phyloP scores from a whole-genome alignment of 2,888 invertebrate genomes.

The Thalpophila matura region DNA sequence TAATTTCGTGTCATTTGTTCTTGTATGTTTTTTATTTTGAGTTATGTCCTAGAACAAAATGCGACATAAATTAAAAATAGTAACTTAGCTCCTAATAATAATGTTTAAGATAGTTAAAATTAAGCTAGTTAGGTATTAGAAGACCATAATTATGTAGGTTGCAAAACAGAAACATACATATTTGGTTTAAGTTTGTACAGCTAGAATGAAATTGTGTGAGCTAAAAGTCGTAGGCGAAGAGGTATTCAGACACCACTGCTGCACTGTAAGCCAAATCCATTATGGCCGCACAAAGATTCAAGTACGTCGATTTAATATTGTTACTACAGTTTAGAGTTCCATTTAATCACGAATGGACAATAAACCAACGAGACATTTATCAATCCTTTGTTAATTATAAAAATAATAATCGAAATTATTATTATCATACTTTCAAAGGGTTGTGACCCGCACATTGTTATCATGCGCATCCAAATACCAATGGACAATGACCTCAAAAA shows the following conservation, averaged over 20 bases:
- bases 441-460: slow-evolving; percentile 75
- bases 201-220: slow-evolving; percentile 19
- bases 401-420: slow-evolving; percentile 51
- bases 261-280: slow-evolving; percentile 17
- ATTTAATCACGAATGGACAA: slow-evolving; percentile 38
- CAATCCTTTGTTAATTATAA: slow-evolving; percentile 38
- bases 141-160: neutral
- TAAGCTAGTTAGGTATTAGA: no score
- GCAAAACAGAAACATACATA: slow-evolving; percentile 5
- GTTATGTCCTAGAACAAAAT: neutral
- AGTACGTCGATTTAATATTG: slow-evolving; percentile 8
- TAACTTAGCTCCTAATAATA: no score
- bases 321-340: slow-evolving; percentile 10
- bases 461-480: slow-evolving; percentile 78
- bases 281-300: slow-evolving; percentile 24
- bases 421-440: slow-evolving; percentile 65
- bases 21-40: neutral
- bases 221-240: slow-evolving; percentile 40
- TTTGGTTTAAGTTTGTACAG: slow-evolving; percentile 17
- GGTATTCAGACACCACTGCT: slow-evolving; percentile 23
- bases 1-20: slow-evolving; percentile 42
- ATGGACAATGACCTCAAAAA: slow-evolving; percentile 84
- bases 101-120: no score
- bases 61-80: neutral
- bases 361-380: slow-evolving; percentile 17